Evolutionary conservation across 2,113 vertebrate species (phyloP).

Genomic region (Poeciliopsis occidentalis): DNA sequence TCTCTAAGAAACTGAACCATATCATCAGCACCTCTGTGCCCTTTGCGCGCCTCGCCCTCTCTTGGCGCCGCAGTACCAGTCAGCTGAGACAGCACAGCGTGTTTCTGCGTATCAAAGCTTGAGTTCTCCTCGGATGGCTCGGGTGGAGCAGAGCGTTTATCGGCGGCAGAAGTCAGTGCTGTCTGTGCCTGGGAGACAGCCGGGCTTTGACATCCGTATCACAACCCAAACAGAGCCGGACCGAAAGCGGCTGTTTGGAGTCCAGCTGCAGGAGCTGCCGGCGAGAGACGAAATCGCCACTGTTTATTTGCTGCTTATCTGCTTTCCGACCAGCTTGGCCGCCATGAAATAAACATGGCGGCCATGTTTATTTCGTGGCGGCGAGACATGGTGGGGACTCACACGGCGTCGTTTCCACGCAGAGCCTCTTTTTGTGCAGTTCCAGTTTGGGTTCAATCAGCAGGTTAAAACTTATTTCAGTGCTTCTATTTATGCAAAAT

Average conservation of each 20-base stretch:
- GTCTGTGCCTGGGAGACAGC: conserved; percentile 56
- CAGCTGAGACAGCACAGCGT: background rate
- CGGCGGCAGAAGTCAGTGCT: conserved; percentile 36
- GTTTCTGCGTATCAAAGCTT: too few species aligned
- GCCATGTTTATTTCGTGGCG: too few species aligned
- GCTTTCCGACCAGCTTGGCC: conserved; percentile 46
- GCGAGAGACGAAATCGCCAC: conserved; percentile 34
- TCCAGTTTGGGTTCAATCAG: too few species aligned
- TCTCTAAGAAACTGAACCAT: too few species aligned
- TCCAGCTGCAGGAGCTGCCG: conserved; percentile 42
- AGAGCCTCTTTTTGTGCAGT: too few species aligned
- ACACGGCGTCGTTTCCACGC: background rate
- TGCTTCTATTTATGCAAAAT: too few species aligned
- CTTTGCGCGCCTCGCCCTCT: background rate
- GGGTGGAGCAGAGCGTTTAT: conserved; percentile 32
- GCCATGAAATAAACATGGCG: conserved; percentile 45
- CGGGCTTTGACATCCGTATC: conserved; percentile 42
- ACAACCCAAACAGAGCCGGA: conserved; percentile 67
- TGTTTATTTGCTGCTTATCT: conserved; percentile 65
- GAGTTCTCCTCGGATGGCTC: conserved; percentile 40
- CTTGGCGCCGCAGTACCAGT: background rate
- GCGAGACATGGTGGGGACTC: background rate
- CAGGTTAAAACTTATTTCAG: too few species aligned
- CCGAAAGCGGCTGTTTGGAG: conserved; percentile 11
- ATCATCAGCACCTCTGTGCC: background rate